phyloP scores from a whole-genome alignment of 2,113 vertebrate species.

The Dipodomys merriami region DNA sequence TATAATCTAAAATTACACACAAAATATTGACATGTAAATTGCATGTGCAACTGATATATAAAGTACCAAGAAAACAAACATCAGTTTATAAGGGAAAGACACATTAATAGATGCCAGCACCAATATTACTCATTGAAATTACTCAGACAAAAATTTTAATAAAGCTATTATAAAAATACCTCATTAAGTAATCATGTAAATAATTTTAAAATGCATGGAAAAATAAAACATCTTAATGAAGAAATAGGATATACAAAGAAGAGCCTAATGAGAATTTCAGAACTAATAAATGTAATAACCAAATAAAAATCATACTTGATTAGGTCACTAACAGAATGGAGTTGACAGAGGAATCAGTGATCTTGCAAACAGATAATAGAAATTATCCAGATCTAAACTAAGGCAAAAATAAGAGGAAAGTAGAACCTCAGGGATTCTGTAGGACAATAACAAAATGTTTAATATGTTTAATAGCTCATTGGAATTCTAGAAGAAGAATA shows the following conservation, averaged over 20 bases:
- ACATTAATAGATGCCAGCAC: not conserved
- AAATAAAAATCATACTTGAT: not conserved
- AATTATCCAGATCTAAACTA: not conserved
- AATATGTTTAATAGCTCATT: no score
- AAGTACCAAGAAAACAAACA: not conserved
- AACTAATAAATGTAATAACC: not conserved
- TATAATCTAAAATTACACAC: not conserved
- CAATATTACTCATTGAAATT: not conserved
- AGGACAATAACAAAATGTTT: not conserved
- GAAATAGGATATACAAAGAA: not conserved
- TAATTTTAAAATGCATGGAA: not conserved
- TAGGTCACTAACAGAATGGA: not conserved
- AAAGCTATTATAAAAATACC: not conserved
- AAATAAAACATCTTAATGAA: not conserved
- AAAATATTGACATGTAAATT: slow-evolving; percentile 2
- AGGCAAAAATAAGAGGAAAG: not conserved
- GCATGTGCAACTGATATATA: not conserved
- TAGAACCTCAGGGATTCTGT: no score
- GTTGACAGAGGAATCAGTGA: not conserved
- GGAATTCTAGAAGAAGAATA: not conserved
- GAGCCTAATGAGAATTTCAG: not conserved
- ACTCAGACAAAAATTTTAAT: not conserved
- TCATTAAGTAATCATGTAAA: not conserved
- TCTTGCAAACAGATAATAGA: not conserved
- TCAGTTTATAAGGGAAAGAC: not conserved